Conservation (phyloP, 1,140 invertebrate genomes). For the Geopemphigus sp. region DNA sequence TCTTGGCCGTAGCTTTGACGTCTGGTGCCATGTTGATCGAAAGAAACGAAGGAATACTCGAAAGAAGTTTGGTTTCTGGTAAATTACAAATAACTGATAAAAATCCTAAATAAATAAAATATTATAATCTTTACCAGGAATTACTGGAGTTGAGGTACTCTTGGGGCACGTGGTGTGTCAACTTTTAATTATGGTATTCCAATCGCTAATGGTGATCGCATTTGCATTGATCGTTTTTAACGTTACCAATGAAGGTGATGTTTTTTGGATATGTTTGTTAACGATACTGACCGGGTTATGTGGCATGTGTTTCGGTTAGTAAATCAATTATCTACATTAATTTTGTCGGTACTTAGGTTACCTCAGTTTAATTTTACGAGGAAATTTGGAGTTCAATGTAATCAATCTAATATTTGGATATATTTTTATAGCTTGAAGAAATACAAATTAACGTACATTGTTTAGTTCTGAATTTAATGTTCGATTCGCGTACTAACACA, state of each 20-base stretch:
- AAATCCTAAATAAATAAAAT: background rate
- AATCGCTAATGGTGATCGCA: slow-evolving; percentile 88
- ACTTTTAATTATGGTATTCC: slow-evolving; percentile 89
- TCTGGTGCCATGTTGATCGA: slow-evolving; percentile 89
- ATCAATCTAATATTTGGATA: background rate
- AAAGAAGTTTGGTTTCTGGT: slow-evolving; percentile 78
- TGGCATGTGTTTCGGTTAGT: slow-evolving; percentile 85
- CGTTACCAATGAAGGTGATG: slow-evolving; percentile 60
- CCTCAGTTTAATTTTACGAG: too few species aligned
- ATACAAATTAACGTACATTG: too few species aligned
- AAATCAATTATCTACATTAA: background rate
- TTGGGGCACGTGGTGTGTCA: slow-evolving; percentile 90
- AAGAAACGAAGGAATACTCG: slow-evolving; percentile 80
- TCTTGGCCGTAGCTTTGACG: slow-evolving; percentile 88
- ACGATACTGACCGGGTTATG: slow-evolving; percentile 84
- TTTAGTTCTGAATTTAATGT: too few species aligned
- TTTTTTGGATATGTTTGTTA: slow-evolving; percentile 60
- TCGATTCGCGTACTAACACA: background rate
- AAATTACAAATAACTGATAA: slow-evolving; percentile 42
- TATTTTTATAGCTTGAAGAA: too few species aligned
- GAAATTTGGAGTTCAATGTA: background rate
- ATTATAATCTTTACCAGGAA: slow-evolving; percentile 62
- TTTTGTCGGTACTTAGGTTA: too few species aligned
- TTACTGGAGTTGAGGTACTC: slow-evolving; percentile 83
- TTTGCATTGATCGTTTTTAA: slow-evolving; percentile 77